phyloP scores from a whole-genome alignment of 2,888 invertebrate genomes.

The Diaphora mendica region DNA sequence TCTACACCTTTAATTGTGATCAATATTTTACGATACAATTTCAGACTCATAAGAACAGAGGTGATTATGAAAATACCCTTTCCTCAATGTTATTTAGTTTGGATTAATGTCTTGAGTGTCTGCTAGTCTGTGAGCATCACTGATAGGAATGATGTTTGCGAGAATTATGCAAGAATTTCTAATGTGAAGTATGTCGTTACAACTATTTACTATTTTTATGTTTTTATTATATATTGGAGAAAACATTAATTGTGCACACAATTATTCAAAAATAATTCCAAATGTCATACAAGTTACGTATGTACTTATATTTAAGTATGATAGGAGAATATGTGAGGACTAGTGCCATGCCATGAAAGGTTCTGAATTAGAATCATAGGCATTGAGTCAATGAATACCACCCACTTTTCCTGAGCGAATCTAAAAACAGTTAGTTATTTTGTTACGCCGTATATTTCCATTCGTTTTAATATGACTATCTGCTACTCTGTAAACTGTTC shows the following conservation, averaged over 20 bases:
- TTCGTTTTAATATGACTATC: slow-evolving; percentile 69
- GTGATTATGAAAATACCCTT: slow-evolving; percentile 34
- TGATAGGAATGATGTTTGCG: slow-evolving; percentile 85
- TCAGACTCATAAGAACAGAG: slow-evolving; percentile 28
- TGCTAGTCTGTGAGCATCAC: slow-evolving; percentile 86
- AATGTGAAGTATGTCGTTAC: slow-evolving; percentile 69
- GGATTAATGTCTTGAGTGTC: slow-evolving; percentile 70
- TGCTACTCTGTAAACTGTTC: slow-evolving; percentile 80
- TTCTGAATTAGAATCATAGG: slow-evolving; percentile 85
- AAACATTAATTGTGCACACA: slow-evolving; percentile 52
- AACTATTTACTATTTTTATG: slow-evolving; percentile 55
- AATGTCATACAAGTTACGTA: slow-evolving; percentile 56
- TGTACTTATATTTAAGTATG: slow-evolving; percentile 79
- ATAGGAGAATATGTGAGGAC: slow-evolving; percentile 85
- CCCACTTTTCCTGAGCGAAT: slow-evolving; percentile 84
- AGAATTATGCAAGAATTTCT: slow-evolving; percentile 83
- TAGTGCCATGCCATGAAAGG: slow-evolving; percentile 87
- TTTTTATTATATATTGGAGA: slow-evolving; percentile 50
- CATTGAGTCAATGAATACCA: slow-evolving; percentile 85
- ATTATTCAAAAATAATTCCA: slow-evolving; percentile 61
- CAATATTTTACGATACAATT: slow-evolving; percentile 38
- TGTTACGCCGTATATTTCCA: slow-evolving; percentile 74
- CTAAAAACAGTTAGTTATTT: slow-evolving; percentile 75
- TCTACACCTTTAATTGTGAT: slow-evolving; percentile 44
- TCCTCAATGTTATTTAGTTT: slow-evolving; percentile 34